These are phyloP conservation scores for Eublepharis macularius DNA, from an alignment of 2,113 vertebrate species.

Conservation along the genomic window DNA sequence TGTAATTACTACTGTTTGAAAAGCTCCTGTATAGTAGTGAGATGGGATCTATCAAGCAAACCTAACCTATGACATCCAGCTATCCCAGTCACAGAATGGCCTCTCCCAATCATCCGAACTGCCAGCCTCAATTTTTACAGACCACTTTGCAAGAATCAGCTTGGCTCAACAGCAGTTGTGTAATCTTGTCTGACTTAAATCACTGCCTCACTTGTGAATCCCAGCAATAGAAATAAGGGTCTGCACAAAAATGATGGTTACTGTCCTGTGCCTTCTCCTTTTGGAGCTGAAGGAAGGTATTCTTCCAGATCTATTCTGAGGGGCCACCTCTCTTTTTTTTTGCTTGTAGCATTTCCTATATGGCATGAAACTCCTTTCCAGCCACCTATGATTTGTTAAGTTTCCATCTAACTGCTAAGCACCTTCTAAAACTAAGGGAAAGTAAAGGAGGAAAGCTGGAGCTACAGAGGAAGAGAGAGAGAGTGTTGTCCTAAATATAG, in stretches of 20 bases:
- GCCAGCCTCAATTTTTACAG: neutral
- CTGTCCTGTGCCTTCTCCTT: constrained; percentile 19
- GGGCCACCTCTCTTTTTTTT: constrained; percentile 53
- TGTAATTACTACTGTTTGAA: neutral
- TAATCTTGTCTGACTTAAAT: neutral
- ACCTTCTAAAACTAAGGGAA: constrained; percentile 70
- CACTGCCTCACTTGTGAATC: accelerated
- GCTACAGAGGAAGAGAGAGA: constrained; percentile 50
- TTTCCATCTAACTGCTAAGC: constrained; percentile 73
- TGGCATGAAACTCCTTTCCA: constrained; percentile 72
- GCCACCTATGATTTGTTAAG: constrained; percentile 64
- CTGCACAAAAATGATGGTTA: neutral
- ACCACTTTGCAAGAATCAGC: neutral
- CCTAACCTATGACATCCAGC: accelerated
- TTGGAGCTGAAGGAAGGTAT: accelerated
- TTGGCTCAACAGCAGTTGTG: neutral
- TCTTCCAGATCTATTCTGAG: constrained; percentile 56
- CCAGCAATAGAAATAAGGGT: constrained; percentile 21
- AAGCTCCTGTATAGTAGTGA: neutral
- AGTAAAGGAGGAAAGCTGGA: constrained; percentile 21
- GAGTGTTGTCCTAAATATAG: constrained; percentile 76
- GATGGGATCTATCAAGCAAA: neutral
- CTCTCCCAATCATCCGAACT: accelerated
- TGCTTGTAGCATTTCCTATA: constrained; percentile 55
- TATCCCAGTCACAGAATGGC: accelerated